These are phyloP conservation scores for Seriola aureovittata DNA, from an alignment of 2,113 vertebrate species.

Conservation along the genomic window DNA sequence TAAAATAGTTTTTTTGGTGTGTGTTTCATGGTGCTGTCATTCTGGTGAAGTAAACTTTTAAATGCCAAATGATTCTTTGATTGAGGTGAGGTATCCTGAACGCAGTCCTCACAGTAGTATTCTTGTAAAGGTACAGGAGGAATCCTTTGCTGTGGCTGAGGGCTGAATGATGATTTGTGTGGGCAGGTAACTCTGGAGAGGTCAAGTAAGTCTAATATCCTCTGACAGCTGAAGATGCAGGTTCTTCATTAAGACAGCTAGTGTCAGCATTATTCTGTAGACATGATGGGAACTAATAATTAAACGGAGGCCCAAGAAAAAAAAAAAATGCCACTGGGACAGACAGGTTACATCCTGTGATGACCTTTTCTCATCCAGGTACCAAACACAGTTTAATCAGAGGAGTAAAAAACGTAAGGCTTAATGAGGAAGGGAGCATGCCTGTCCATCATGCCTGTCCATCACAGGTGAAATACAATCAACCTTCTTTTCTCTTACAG, in stretches of 20 bases:
- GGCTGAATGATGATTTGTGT: slow-evolving; percentile 57
- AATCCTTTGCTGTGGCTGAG: neutral
- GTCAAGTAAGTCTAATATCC: slow-evolving; percentile 65
- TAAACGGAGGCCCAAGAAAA: slow-evolving; percentile 27
- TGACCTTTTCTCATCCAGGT: slow-evolving; percentile 51
- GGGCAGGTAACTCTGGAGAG: slow-evolving; percentile 51
- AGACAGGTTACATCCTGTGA: slow-evolving; percentile 36
- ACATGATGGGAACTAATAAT: slow-evolving; percentile 60
- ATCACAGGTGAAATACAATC: slow-evolving; percentile 18
- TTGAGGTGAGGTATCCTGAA: neutral
- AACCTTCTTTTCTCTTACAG: neutral
- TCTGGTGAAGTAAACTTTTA: slow-evolving; percentile 3
- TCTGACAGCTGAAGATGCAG: slow-evolving; percentile 72
- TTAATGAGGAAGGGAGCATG: slow-evolving; percentile 31
- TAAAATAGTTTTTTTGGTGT: neutral
- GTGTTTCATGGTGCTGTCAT: neutral
- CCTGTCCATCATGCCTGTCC: slow-evolving; percentile 37
- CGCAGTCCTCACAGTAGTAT: neutral
- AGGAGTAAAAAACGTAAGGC: slow-evolving; percentile 6
- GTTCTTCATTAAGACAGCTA: slow-evolving; percentile 65
- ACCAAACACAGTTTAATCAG: slow-evolving; percentile 33
- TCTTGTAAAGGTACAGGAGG: slow-evolving; percentile 21
- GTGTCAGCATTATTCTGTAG: slow-evolving; percentile 60
- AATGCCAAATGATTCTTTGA: neutral
- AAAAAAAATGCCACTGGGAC: neutral